These are phyloP conservation scores for Hippocampus abdominalis DNA, from an alignment of 2,113 vertebrate species.

Conservation along the genomic window DNA sequence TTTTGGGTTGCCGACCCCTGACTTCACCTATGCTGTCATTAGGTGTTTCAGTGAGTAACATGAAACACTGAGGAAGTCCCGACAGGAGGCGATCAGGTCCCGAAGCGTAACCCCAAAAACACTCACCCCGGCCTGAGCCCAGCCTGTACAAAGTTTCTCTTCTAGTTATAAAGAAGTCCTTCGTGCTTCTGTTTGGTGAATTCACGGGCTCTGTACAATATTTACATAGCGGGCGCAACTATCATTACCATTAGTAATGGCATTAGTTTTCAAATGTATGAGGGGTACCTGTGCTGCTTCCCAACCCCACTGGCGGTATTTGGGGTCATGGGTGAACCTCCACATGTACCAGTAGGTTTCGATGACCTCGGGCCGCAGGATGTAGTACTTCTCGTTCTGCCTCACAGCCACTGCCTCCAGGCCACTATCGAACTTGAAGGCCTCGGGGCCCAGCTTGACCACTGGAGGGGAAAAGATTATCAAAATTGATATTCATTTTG, in stretches of 20 bases:
- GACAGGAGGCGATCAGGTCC: too few relatives aligned
- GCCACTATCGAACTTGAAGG: slow-evolving; percentile 96
- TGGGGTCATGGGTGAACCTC: slow-evolving; percentile 96
- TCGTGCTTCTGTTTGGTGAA: not conserved
- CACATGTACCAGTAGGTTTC: slow-evolving; percentile 99
- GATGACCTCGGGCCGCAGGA: slow-evolving; percentile 94
- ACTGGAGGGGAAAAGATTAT: slow-evolving; percentile 62
- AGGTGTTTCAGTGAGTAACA: too few relatives aligned
- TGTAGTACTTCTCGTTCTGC: slow-evolving; percentile 98
- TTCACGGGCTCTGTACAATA: not conserved
- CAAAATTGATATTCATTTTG: too few relatives aligned
- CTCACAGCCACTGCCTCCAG: slow-evolving; percentile 91
- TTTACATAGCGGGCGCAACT: not conserved
- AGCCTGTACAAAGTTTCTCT: too few relatives aligned
- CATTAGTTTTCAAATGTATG: not conserved
- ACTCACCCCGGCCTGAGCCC: too few relatives aligned
- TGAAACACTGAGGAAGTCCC: too few relatives aligned
- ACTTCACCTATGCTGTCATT: too few relatives aligned
- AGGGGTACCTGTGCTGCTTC: slow-evolving; percentile 87
- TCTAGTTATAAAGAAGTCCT: too few relatives aligned
- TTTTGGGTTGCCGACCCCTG: too few relatives aligned
- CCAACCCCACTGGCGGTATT: slow-evolving; percentile 98
- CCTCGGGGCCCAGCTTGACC: slow-evolving; percentile 93
- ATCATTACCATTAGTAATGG: not conserved
- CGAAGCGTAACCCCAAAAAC: too few relatives aligned